Evolutionary conservation across 2,888 invertebrate genomes (phyloP), one percentile per base, ranked within the genome.

Genomic region (Cryptophagus acutangulus): DNA sequence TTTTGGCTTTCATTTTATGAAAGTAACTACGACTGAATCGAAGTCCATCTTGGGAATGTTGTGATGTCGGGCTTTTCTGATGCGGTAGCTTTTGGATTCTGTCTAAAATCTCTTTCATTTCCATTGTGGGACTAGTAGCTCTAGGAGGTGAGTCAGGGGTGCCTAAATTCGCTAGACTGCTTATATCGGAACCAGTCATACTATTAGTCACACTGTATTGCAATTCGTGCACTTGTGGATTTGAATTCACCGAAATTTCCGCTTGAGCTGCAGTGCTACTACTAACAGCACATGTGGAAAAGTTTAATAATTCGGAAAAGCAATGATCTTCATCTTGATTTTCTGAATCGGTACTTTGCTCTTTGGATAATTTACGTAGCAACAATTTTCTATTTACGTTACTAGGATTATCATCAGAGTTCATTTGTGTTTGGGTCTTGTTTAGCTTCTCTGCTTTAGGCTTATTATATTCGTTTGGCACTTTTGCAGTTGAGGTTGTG

Each of bases 91-190:
- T 80, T 51, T 82, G 79, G 43, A 87, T 82, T 68, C 82, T 81
- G 55, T 81, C 79, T 40, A 85, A 74, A 16, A 87, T 75, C 54
- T 87, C 86, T 36, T 79, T 75, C 48, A 85, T 81, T 60, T 83
- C 82, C 50, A 81, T 75, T 8, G 86, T 87, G 3, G 88, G 88
- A 60, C 86, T 87, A n/a, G 87, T 88, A 2, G 87, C 84, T 54
- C 82, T 78, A 0, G 87, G 87, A 0, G 88, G 87, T 1, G 88
- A 87, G 51, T 77, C 78, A 17, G 81, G 81, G 4, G 81, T 80
- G 33, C 79, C 81, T 43, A 76, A 63, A 59, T 82, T 82, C 4
- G 79, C 78, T 52, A 82, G 66, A 63, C 82, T 82, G 58, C 82
- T 82, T 41, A 82, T 78, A 56, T 80, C 81, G n/a, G 81, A 81